Evolutionary conservation across 2,113 vertebrate genomes (phyloP).

Genomic region (Acanthisitta chloris): DNA sequence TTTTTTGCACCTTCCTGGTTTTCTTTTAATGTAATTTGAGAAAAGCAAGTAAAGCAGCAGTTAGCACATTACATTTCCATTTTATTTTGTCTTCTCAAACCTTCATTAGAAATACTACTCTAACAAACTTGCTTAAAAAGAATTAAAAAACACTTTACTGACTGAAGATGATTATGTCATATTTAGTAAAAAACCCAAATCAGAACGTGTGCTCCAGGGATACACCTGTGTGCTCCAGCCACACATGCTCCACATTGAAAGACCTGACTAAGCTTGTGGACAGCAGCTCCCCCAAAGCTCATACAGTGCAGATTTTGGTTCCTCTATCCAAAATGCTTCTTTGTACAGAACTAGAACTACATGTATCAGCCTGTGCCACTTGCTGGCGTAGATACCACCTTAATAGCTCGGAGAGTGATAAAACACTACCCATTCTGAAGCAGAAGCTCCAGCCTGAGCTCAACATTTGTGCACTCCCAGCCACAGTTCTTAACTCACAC

Average conservation of each 20-base stretch:
- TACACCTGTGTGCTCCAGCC: not conserved
- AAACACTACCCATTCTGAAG: not conserved
- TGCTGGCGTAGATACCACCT: not conserved
- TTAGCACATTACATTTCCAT: not conserved
- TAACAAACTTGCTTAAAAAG: not conserved
- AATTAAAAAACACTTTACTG: not conserved
- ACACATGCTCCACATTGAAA: not conserved
- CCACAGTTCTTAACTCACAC: not conserved
- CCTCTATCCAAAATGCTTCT: not conserved
- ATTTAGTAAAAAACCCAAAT: not conserved
- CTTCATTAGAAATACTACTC: not conserved
- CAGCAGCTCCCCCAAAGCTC: not conserved
- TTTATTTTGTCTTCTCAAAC: not conserved
- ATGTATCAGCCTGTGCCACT: not conserved
- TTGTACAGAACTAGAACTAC: not conserved
- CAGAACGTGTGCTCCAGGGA: not conserved
- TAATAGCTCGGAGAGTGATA: not conserved
- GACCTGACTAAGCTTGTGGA: not conserved
- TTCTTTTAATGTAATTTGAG: not conserved
- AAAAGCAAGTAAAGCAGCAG: not conserved
- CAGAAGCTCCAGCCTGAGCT: not conserved
- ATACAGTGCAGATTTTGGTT: not conserved
- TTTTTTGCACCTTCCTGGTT: not conserved
- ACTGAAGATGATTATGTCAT: not conserved
- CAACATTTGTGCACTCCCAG: not conserved